Evolutionary conservation across 1,140 invertebrate species (phyloP).

Genomic region (Heliconius melpomene): DNA sequence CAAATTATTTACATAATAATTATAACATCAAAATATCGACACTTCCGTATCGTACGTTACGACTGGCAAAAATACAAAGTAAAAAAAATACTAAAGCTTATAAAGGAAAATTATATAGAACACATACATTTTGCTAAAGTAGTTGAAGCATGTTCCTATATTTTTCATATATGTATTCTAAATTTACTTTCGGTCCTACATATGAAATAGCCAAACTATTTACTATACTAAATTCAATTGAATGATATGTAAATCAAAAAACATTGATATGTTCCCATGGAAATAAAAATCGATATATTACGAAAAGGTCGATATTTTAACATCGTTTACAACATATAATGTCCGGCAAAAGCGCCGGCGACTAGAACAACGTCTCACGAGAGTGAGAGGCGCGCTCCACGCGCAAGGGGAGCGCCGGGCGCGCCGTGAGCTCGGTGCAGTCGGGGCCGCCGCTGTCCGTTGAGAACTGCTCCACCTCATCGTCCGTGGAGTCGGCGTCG

Average conservation of each 20-base stretch:
- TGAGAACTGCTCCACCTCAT: conserved; percentile 90
- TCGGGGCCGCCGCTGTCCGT: conserved; percentile 86
- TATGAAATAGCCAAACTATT: background rate
- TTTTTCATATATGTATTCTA: background rate
- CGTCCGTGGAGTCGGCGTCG: conserved; percentile 88
- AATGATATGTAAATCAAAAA: conserved; percentile 63
- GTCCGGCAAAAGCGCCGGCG: conserved; percentile 48
- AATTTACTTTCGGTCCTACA: background rate
- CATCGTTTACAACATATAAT: conserved; percentile 63
- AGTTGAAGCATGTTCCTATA: background rate
- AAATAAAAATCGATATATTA: background rate
- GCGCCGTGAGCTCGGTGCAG: conserved; percentile 64
- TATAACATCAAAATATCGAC: conserved; percentile 72
- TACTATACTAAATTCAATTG: conserved; percentile 11
- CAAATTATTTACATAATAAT: conserved; percentile 72
- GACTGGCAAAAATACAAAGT: too few species aligned
- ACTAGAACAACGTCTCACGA: conserved; percentile 77
- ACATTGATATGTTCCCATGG: conserved; percentile 33
- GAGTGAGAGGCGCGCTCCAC: conserved; percentile 65
- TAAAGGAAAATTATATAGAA: too few species aligned
- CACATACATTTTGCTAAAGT: background rate
- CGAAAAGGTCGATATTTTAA: conserved; percentile 69
- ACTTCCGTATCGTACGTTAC: background rate
- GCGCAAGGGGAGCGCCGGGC: conserved; percentile 53
- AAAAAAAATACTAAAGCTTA: too few species aligned